A percentile compares a stretch with the other conserved stretches of the same genome.
These are phyloP conservation scores for Neria commutata DNA, from an alignment of 2,888 invertebrate genomes.

Conservation along the genomic window DNA sequence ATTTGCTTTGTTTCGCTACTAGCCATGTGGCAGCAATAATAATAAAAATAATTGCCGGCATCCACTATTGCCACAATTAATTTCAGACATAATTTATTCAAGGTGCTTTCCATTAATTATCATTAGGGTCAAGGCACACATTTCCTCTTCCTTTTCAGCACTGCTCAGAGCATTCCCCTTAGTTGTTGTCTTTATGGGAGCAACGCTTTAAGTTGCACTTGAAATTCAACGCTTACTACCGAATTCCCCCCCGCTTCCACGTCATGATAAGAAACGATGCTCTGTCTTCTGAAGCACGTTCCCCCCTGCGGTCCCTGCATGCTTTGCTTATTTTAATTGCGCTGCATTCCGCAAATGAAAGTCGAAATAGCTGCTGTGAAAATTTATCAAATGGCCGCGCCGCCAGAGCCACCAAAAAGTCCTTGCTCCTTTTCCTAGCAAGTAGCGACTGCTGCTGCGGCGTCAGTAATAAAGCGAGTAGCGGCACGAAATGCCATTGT, in stretches of 20 bases:
- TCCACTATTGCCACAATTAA: too few relatives aligned
- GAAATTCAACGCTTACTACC: slow-evolving; percentile 38
- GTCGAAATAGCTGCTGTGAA: slow-evolving; percentile 30
- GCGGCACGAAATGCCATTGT: slow-evolving; percentile 30
- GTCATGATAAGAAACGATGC: slow-evolving; percentile 13
- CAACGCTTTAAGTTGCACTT: neutral
- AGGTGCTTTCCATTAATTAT: too few relatives aligned
- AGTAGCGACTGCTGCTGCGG: too few relatives aligned
- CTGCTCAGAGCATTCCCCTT: slow-evolving; percentile 13
- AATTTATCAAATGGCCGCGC: slow-evolving; percentile 34
- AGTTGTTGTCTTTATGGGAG: slow-evolving; percentile 12
- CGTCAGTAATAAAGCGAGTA: neutral
- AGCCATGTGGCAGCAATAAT: too few relatives aligned
- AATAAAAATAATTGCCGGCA: too few relatives aligned
- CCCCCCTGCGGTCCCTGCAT: slow-evolving; percentile 2
- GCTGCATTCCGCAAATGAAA: slow-evolving; percentile 36
- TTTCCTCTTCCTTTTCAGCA: too few relatives aligned
- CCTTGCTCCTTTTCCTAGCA: too few relatives aligned
- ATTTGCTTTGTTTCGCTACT: too few relatives aligned
- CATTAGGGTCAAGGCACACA: too few relatives aligned
- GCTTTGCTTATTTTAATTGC: slow-evolving; percentile 24
- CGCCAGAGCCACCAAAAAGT: slow-evolving; percentile 8
- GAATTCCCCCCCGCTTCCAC: slow-evolving; percentile 33
- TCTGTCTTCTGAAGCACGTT: neutral
- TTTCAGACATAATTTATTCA: too few relatives aligned